Evolutionary conservation across 2,113 vertebrate genomes (phyloP).

Genomic region (Aspiorhynchus laticeps): DNA sequence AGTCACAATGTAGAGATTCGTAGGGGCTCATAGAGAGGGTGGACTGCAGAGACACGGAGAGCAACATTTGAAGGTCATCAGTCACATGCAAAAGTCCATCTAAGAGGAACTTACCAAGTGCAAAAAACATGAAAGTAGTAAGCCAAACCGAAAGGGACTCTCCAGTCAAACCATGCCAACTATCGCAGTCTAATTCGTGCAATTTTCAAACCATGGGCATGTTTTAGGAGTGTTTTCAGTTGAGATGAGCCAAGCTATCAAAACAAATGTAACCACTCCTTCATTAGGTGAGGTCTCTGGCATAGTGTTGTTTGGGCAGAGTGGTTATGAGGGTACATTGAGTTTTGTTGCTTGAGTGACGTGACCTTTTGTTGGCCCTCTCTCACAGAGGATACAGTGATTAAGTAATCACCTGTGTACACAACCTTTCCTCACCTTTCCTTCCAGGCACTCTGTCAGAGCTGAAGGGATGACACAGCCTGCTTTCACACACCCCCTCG

Average conservation of each 20-base stretch:
- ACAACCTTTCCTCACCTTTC: slow-evolving; percentile 67
- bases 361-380: slow-evolving; percentile 73
- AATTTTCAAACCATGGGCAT: not conserved
- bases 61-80: slow-evolving; percentile 14
- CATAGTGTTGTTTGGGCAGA: slow-evolving; percentile 56
- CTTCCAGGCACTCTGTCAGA: slow-evolving; percentile 70
- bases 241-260: slow-evolving; percentile 48
- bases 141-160: not conserved
- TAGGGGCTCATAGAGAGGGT: slow-evolving; percentile 33
- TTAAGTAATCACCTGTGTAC: slow-evolving; percentile 81
- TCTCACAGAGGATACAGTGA: slow-evolving; percentile 71
- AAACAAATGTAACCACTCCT: slow-evolving; percentile 43
- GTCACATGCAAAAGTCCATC: slow-evolving; percentile 4
- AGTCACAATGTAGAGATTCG: slow-evolving; percentile 50
- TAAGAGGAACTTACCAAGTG: slow-evolving; percentile 1
- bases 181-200: not conserved
- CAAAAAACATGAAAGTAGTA: not conserved
- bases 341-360: slow-evolving; percentile 71
- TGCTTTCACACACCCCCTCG: slow-evolving; percentile 42
- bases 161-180: not conserved
- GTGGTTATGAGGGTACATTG: slow-evolving; percentile 64
- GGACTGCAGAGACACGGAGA: slow-evolving; percentile 20
- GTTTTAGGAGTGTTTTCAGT: slow-evolving; percentile 33
- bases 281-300: slow-evolving; percentile 42
- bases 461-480: slow-evolving; percentile 63